Percentiles rank a stretch among this genome's conserved stretches.
phyloP scores from a whole-genome alignment of 2,113 vertebrate species.

The Uria lomvia region DNA sequence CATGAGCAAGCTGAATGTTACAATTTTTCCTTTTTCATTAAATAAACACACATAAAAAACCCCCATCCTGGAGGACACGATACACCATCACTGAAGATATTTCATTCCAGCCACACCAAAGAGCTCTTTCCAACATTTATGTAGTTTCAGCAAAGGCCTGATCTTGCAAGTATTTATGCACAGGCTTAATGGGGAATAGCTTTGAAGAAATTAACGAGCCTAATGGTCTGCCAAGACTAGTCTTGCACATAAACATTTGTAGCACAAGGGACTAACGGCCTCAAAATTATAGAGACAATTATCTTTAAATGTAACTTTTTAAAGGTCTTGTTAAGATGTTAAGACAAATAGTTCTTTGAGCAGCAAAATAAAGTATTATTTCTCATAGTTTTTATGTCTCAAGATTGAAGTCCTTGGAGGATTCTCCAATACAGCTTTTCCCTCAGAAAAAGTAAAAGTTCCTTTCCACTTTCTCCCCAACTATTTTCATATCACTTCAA shows the following conservation, averaged over 20 bases:
- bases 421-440: background rate
- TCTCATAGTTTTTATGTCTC: background rate
- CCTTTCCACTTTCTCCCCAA: background rate
- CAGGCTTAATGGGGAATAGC: background rate
- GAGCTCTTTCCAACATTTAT: background rate
- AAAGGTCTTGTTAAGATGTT: background rate
- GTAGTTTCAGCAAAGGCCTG: background rate
- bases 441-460: background rate
- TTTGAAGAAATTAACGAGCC: background rate
- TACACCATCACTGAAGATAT: background rate
- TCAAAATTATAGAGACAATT: background rate
- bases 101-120: background rate
- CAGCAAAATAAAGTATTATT: background rate
- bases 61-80: background rate
- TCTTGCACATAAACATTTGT: background rate
- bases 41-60: background rate
- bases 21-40: background rate
- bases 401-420: background rate
- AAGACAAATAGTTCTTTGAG: background rate
- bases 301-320: background rate
- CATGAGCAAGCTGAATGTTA: accelerated
- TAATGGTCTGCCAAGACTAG: background rate
- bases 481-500: background rate
- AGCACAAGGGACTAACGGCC: background rate
- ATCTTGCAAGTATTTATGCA: background rate